phyloP scores from a whole-genome alignment of 2,888 invertebrate species.

The Eilema sororculum region DNA sequence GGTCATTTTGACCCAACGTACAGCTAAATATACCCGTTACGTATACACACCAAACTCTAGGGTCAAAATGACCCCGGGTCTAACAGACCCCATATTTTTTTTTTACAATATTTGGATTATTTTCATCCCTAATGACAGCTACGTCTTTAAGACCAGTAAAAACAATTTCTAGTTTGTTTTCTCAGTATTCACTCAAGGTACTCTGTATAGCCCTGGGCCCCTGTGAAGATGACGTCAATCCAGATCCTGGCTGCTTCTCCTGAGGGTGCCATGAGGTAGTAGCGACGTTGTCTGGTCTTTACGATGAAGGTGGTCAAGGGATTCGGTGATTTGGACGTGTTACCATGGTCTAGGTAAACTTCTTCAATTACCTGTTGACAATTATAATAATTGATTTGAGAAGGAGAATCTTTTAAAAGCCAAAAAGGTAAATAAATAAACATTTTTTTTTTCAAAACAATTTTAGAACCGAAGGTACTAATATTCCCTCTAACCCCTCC shows the following conservation, averaged over 20 bases:
- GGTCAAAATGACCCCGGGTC: not conserved
- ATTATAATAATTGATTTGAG: not conserved
- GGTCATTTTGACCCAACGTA: not conserved
- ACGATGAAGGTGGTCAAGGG: conserved; percentile 97
- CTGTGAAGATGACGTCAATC: conserved; percentile 98
- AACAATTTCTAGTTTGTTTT: not conserved
- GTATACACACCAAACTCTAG: not conserved
- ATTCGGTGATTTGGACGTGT: conserved; percentile 96
- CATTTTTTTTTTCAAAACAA: no score
- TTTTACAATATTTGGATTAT: not conserved
- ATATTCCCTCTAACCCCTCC: no score
- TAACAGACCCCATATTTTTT: not conserved
- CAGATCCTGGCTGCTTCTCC: conserved; percentile 98
- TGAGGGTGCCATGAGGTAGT: conserved; percentile 96
- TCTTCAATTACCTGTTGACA: conserved; percentile 95
- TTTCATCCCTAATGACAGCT: not conserved
- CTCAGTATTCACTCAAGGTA: conserved; percentile 66
- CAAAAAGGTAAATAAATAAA: no score
- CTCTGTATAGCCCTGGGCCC: conserved; percentile 94
- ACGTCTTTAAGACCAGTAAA: not conserved
- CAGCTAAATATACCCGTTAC: not conserved
- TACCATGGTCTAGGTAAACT: conserved; percentile 98
- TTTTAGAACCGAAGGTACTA: no score
- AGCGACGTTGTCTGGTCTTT: conserved; percentile 95
- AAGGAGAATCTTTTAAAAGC: no score